phyloP scores from a whole-genome alignment of 2,888 invertebrate species.

The Drosophila yooni region DNA sequence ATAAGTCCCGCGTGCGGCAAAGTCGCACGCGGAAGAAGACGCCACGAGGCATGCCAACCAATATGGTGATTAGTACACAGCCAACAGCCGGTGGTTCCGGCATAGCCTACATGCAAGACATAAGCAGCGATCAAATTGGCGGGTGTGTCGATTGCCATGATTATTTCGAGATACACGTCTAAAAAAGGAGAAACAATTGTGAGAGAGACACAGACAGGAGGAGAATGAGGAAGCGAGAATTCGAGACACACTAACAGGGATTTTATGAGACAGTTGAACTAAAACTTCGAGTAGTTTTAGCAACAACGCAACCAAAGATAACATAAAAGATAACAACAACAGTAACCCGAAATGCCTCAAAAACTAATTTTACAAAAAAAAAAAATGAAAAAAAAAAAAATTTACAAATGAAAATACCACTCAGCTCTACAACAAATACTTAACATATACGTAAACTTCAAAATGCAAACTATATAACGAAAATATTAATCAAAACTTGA shows the following conservation, averaged over 20 bases:
- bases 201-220: too few species aligned
- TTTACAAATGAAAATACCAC: slow-evolving; percentile 28
- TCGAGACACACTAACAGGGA: slow-evolving; percentile 57
- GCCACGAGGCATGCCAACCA: slow-evolving; percentile 81
- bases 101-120: slow-evolving; percentile 61
- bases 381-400: slow-evolving; percentile 23
- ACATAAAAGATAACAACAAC: slow-evolving; percentile 55
- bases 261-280: slow-evolving; percentile 51
- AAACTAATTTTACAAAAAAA: slow-evolving; percentile 60
- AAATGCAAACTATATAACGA: slow-evolving; percentile 53
- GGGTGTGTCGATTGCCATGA: slow-evolving; percentile 85
- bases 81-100: slow-evolving; percentile 54
- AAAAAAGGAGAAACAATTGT: slow-evolving; percentile 61
- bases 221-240: background rate
- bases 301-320: slow-evolving; percentile 68
- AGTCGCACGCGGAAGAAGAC: slow-evolving; percentile 88
- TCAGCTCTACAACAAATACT: slow-evolving; percentile 47
- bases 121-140: slow-evolving; percentile 68
- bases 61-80: slow-evolving; percentile 67
- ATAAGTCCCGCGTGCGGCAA: slow-evolving; percentile 87
- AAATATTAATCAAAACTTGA: slow-evolving; percentile 40
- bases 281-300: slow-evolving; percentile 31
- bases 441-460: slow-evolving; percentile 63
- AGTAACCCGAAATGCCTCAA: slow-evolving; percentile 74
- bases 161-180: slow-evolving; percentile 88